These are phyloP conservation scores for Perizoma affinitatum DNA, from an alignment of 2,888 invertebrate species.

Conservation along the genomic window DNA sequence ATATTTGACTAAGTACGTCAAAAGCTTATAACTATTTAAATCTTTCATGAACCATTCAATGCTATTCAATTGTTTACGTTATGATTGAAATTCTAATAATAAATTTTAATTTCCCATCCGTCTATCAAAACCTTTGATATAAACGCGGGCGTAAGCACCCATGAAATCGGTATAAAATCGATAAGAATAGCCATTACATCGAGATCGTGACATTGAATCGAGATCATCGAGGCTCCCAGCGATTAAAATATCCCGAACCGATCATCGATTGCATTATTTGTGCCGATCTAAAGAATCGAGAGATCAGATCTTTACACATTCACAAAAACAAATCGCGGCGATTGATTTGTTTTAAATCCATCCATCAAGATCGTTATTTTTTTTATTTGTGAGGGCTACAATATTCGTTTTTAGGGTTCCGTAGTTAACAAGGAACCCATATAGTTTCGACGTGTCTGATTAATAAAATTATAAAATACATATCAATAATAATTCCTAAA, in stretches of 20 bases:
- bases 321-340: not conserved
- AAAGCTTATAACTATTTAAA: no score
- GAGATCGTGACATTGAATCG: slow-evolving; percentile 43
- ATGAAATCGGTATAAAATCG: slow-evolving; percentile 41
- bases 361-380: not conserved
- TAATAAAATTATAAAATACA: no score
- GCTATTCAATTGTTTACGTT: not conserved
- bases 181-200: slow-evolving; percentile 40
- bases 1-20: no score
- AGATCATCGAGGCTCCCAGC: slow-evolving; percentile 36
- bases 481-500: no score
- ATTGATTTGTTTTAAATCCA: not conserved
- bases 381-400: not conserved
- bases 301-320: no score
- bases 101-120: slow-evolving; percentile 28
- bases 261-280: slow-evolving; percentile 27
- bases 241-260: slow-evolving; percentile 35
- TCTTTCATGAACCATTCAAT: no score
- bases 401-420: no score
- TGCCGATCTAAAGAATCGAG: not conserved
- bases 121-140: slow-evolving; percentile 32
- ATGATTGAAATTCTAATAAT: slow-evolving; percentile 22
- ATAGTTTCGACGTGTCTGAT: no score
- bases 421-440: no score
- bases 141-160: slow-evolving; percentile 34